Evolutionary conservation across 1,140 invertebrate genomes (phyloP).

Genomic region (Colletes gigas): DNA sequence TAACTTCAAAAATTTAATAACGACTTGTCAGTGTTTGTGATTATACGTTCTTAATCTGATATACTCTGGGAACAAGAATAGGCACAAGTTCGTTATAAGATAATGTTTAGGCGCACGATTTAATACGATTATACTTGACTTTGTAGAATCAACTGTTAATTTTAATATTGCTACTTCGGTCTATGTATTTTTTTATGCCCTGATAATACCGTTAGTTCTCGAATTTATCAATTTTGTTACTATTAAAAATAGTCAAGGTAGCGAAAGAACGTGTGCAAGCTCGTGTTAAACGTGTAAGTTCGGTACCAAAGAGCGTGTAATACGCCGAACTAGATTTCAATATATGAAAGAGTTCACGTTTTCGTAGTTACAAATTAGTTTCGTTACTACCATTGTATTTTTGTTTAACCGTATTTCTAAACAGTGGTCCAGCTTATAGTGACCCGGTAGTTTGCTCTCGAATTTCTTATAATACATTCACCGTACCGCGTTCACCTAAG

Average conservation of each 20-base stretch:
- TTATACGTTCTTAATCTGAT: not conserved
- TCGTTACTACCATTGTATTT: not conserved
- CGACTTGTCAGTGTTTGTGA: not conserved
- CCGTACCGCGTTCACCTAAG: conserved; percentile 43
- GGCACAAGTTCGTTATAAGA: conserved; percentile 7
- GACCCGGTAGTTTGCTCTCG: conserved; percentile 46
- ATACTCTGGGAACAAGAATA: conserved; percentile 14
- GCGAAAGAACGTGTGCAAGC: too few species aligned
- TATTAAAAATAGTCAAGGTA: too few species aligned
- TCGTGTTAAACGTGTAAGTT: not conserved
- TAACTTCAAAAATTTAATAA: not conserved
- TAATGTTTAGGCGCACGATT: not conserved
- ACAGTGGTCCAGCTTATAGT: conserved; percentile 14
- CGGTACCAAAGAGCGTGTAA: not conserved
- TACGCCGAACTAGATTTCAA: not conserved
- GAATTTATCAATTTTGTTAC: too few species aligned
- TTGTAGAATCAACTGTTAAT: not conserved
- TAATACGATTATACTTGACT: conserved; percentile 2
- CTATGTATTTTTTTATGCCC: too few species aligned
- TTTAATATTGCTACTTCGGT: too few species aligned
- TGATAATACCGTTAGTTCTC: too few species aligned
- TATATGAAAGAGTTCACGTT: not conserved
- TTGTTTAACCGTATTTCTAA: conserved; percentile 9
- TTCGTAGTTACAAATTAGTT: not conserved
- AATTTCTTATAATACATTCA: conserved; percentile 51